Evolutionary conservation across 2,888 invertebrate species (phyloP), one percentile per base, ranked within the genome.

Genomic region (Thereva unica): DNA sequence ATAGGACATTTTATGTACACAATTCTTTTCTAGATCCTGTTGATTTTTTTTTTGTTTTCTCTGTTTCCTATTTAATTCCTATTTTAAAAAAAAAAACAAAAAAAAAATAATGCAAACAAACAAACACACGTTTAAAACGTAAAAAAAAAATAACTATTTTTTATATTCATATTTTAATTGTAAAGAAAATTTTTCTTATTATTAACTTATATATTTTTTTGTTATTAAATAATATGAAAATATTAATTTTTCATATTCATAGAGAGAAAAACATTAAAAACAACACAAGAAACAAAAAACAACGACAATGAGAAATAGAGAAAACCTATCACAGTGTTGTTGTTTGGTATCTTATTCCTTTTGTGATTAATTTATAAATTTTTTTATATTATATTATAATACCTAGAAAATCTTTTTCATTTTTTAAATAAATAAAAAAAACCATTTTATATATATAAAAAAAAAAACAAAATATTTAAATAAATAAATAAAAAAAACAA

Each of bases 131-230:
- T 23, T 23, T 23, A 23, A 23, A 23, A 23, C 23, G 23, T 23
- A 23, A 23, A 23, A 23, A 23, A 23, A 23, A 23, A 45, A 10
- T 45, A 45, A 45, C n/a, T 45, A 45, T 45, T 64, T 64, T 64
- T 64, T 64, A 64, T 64, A 64, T 64, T 64, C 53, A 64, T 64
- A 64, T 61, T 61, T 61, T 61, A 61, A 61, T 61, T 50, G 50
- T 61, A 40, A 61, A 61, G 50, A 49, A 50, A 59, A 45, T 38
- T 50, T 49, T 59, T 59, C 50, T 57, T 34, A 61, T 50, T 61
- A 61, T 61, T 41, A n/a, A 50, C 35, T 42, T n/a, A 61, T 23
- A 23, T 23, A 23, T 23, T 23, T 23, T 61, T 61, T 49, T 61
- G 61, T 61, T 61, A 61, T n/a, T 37, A 59, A 50, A 23, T 23